phyloP scores from a whole-genome alignment of 2,888 invertebrate species.

The Drosophila merina region DNA sequence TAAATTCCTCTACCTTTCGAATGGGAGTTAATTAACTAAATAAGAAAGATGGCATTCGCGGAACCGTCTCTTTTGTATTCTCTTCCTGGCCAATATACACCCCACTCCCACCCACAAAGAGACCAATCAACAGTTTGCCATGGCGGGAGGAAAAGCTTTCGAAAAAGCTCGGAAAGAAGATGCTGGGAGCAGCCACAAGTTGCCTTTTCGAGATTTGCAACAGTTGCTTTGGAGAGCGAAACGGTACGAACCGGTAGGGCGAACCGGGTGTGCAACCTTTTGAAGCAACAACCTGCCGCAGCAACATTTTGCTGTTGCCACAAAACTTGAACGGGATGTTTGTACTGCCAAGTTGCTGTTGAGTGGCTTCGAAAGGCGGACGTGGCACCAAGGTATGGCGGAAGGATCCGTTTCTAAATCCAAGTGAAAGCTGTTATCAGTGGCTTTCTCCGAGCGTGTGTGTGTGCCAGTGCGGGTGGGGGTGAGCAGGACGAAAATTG shows the following conservation, averaged over 20 bases:
- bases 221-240: constrained; percentile 75
- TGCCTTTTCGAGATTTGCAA: constrained; percentile 76
- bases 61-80: constrained; percentile 33
- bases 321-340: too few relatives aligned
- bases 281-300: too few relatives aligned
- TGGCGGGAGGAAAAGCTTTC: constrained; percentile 52
- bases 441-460: constrained; percentile 15
- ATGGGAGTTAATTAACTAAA: constrained; percentile 38
- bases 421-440: constrained; percentile 62
- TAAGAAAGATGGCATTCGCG: constrained; percentile 16
- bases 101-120: constrained; percentile 5
- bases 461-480: constrained; percentile 6
- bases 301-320: too few relatives aligned
- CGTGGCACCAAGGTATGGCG: constrained; percentile 72
- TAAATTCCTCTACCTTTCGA: neutral
- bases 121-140: constrained; percentile 68
- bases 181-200: constrained; percentile 73
- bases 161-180: constrained; percentile 37
- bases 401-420: constrained; percentile 10
- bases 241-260: too few relatives aligned
- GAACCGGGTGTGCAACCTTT: too few relatives aligned
- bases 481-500: constrained; percentile 9
- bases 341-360: constrained; percentile 68
- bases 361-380: constrained; percentile 77
- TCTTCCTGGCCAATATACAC: constrained; percentile 26